These are phyloP conservation scores for Anguilla anguilla DNA, from an alignment of 2,797 vertebrate genomes.

Conservation along the genomic window DNA sequence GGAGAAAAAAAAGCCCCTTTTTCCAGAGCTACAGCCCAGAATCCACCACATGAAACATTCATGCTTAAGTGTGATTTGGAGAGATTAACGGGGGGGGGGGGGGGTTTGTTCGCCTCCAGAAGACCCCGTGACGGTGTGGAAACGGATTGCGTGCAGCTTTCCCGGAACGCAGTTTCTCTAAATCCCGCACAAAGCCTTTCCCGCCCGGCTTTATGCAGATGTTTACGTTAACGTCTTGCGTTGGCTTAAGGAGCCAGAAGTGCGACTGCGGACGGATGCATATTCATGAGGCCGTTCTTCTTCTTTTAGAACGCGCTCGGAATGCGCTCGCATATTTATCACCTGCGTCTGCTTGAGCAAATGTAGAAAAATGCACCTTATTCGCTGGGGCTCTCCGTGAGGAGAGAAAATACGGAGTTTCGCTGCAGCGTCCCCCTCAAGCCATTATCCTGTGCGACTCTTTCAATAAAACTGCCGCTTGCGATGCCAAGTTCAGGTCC, in stretches of 20 bases:
- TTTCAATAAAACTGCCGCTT: not conserved
- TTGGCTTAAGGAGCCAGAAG: conserved; percentile 52
- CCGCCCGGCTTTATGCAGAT: conserved; percentile 64
- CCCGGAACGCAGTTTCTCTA: conserved; percentile 55
- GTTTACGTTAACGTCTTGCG: conserved; percentile 63
- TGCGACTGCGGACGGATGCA: conserved; percentile 38
- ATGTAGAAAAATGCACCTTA: not conserved
- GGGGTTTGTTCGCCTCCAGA: conserved; percentile 70
- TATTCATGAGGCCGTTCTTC: conserved; percentile 18
- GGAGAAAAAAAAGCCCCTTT: conserved; percentile 50
- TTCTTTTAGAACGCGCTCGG: not conserved
- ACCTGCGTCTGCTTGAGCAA: not conserved
- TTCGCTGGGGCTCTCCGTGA: not conserved
- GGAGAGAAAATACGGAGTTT: not conserved
- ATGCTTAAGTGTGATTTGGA: conserved; percentile 72
- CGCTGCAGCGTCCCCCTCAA: not conserved
- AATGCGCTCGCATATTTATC: conserved; percentile 12
- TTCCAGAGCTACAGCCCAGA: conserved; percentile 64
- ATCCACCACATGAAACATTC: conserved; percentile 71
- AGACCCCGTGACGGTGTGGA: conserved; percentile 67
- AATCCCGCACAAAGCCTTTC: conserved; percentile 67
- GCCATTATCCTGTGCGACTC: not conserved
- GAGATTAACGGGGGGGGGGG: conserved; percentile 68
- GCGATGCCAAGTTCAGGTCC: not conserved
- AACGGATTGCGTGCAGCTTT: conserved; percentile 70